Percentiles rank a stretch among this genome's conserved stretches.
phyloP scores from a whole-genome alignment of 1,140 invertebrate genomes.

The Rhopalosiphum padi region DNA sequence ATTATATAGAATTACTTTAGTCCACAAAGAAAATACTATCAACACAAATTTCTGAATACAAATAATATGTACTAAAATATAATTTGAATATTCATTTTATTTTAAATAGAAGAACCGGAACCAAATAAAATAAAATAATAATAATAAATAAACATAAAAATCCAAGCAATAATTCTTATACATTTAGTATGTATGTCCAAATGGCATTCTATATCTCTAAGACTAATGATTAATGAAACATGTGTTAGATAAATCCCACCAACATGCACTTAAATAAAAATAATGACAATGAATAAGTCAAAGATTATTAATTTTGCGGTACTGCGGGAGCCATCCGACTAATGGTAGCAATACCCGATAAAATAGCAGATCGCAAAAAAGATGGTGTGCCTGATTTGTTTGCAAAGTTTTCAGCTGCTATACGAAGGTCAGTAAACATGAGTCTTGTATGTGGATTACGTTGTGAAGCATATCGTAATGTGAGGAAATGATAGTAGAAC shows the following conservation, averaged over 20 bases:
- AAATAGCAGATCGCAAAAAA: slow-evolving; percentile 65
- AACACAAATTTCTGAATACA: not conserved
- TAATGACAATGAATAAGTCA: slow-evolving; percentile 4
- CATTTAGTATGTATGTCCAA: slow-evolving; percentile 22
- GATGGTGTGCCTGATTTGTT: slow-evolving; percentile 70
- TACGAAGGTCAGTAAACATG: slow-evolving; percentile 81
- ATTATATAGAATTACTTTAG: not conserved
- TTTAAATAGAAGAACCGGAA: slow-evolving; percentile 47
- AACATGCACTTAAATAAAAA: slow-evolving; percentile 29
- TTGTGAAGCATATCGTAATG: slow-evolving; percentile 85
- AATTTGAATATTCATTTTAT: not conserved
- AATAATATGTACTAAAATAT: not conserved
- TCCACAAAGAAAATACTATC: not conserved
- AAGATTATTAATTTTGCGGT: slow-evolving; percentile 41
- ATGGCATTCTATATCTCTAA: slow-evolving; percentile 31
- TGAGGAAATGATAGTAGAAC: slow-evolving; percentile 94
- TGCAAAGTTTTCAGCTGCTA: slow-evolving; percentile 70
- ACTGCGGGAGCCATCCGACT: slow-evolving; percentile 59
- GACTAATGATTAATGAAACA: slow-evolving; percentile 39
- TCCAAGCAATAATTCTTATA: slow-evolving; percentile 21
- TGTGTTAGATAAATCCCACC: slow-evolving; percentile 7
- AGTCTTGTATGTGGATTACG: slow-evolving; percentile 94
- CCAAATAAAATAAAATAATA: slow-evolving; percentile 29
- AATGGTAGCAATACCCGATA: slow-evolving; percentile 59
- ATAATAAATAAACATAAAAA: slow-evolving; percentile 6